Evolutionary conservation across 2,888 invertebrate genomes (phyloP), one percentile per base, ranked within the genome.

Genomic region (Polydrusus cervinus): DNA sequence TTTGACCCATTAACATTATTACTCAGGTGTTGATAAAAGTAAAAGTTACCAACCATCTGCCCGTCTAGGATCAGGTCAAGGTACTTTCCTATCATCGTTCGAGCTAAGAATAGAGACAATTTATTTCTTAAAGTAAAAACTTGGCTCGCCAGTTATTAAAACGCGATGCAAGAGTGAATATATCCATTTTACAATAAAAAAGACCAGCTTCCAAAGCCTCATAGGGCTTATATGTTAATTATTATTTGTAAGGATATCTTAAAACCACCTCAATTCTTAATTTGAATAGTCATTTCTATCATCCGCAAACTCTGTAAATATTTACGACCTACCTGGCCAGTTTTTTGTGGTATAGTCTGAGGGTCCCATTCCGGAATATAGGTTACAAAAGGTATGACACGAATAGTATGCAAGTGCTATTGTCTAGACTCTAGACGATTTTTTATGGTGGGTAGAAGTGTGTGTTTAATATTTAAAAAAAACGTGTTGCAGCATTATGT

Each of bases 11-110:
- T 53, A 53, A 25, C 25, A 53, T 30, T 53, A 30, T 53, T 20
- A 20, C 18, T 53, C 53, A 25, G 53, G 53, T 53, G 53, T 20
- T 18, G 47, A 47, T 47, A 69, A 70, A 55, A 70, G 49, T 51
- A 70, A 61, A 62, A 61, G 62, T 70, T 51, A 62, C 51, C 60
- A 51, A 70, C 47, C 70, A 70, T 70, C 70, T 70, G 70, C 70
- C 57, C n/a, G 57, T 57, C 57, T 57, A 57, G 11, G 57, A 57
- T 14, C 60, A 60, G 69, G 69, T 69, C 60, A 60, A 60, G 69
- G 57, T 60, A 16, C 30, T 57, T 57, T 16, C 10, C 7, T 34
- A 3, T 10, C 34, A 34, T 34, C 8, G 7, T 34, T 34, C 34
- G 6, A 7, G 34, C 34, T 34, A 34, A 34, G 34, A 8, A 34